phyloP scores from a whole-genome alignment of 2,888 invertebrate species.

The Drosophila koepferae region DNA sequence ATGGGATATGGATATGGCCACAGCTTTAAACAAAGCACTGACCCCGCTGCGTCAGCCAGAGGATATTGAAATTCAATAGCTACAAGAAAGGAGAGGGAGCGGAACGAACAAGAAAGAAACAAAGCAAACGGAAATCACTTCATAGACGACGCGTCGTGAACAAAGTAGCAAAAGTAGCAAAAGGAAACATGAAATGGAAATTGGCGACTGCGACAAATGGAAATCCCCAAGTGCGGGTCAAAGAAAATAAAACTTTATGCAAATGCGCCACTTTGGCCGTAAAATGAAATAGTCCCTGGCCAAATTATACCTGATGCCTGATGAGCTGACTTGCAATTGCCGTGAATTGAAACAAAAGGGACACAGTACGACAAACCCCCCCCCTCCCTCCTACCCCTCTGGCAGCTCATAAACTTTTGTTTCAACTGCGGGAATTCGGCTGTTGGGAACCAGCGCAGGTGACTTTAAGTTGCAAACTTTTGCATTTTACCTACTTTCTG shows the following conservation, averaged over 20 bases:
- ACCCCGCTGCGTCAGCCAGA: conserved; percentile 14
- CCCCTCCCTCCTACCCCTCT: neutral
- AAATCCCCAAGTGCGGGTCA: conserved; percentile 80
- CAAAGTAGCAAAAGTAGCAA: conserved; percentile 67
- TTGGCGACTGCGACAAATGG: conserved; percentile 50
- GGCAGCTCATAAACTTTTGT: conserved; percentile 26
- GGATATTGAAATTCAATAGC: conserved; percentile 75
- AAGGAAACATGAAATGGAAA: conserved; percentile 61
- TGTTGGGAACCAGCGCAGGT: conserved; percentile 75
- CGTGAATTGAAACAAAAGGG: conserved; percentile 79
- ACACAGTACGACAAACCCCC: neutral
- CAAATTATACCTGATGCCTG: conserved; percentile 80
- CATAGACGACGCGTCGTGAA: conserved; percentile 44
- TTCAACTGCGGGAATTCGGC: neutral
- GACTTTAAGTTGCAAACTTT: conserved; percentile 75
- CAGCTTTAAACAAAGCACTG: conserved; percentile 46
- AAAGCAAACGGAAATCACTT: conserved; percentile 45
- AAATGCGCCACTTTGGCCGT: conserved; percentile 80
- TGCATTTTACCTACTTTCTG: conserved; percentile 64
- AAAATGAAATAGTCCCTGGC: conserved; percentile 80
- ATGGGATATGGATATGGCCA: conserved; percentile 25
- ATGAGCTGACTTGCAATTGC: conserved; percentile 73
- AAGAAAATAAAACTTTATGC: conserved; percentile 81
- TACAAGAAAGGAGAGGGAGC: conserved; percentile 56
- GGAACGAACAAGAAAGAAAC: conserved; percentile 55